Conservation (phyloP, 2,888 invertebrate genomes). For the Sarcophaga carnaria region DNA sequence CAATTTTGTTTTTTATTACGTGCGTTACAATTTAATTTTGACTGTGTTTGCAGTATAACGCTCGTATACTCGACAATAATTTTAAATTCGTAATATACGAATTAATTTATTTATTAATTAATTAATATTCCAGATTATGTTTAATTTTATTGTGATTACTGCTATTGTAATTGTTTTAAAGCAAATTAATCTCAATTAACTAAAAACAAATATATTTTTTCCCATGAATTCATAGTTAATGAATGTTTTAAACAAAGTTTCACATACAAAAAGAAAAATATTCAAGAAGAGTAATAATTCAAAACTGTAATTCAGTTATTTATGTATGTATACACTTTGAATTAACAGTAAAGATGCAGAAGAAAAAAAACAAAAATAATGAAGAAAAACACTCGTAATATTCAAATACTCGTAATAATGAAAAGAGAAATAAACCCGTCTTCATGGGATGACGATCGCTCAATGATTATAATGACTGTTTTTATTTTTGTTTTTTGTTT, state of each 20-base stretch:
- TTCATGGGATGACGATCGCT: constrained; percentile 31
- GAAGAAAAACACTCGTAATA: background rate
- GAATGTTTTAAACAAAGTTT: constrained; percentile 53
- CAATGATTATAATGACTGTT: background rate
- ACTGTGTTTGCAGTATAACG: too few species aligned
- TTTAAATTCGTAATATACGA: background rate
- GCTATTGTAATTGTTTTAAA: background rate
- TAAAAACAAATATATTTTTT: constrained; percentile 29
- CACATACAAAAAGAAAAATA: background rate
- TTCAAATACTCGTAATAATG: background rate
- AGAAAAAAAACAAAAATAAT: too few species aligned
- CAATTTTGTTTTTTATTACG: too few species aligned
- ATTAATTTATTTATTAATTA: constrained; percentile 9
- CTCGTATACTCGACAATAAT: too few species aligned
- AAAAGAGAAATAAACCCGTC: constrained; percentile 4
- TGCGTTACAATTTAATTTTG: too few species aligned
- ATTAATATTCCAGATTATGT: constrained; percentile 36
- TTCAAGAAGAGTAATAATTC: constrained; percentile 4
- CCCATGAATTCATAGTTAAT: constrained; percentile 46
- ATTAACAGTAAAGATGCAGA: constrained; percentile 7
- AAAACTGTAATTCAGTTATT: constrained; percentile 22
- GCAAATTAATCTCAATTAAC: constrained; percentile 44
- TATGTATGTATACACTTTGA: constrained; percentile 9
- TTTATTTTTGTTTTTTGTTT: background rate
- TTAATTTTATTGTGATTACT: constrained; percentile 11